Percentiles rank a stretch among this genome's conserved stretches.
Evolutionary conservation across 2,888 invertebrate species (phyloP).

Genomic region (Fragum whitleyi): DNA sequence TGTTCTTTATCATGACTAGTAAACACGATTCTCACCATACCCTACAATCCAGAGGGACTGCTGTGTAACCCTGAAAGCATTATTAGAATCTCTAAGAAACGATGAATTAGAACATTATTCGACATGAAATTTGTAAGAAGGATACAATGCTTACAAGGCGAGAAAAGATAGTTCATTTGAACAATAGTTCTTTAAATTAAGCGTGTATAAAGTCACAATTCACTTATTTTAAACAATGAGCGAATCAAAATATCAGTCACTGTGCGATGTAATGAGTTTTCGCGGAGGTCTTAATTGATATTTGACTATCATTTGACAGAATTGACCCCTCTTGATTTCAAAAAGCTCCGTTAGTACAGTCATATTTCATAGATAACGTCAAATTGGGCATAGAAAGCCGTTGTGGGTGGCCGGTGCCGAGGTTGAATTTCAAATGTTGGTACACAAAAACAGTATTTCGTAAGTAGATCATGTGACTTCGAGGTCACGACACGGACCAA

Average conservation of each 20-base stretch:
- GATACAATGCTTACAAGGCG: conserved; percentile 5
- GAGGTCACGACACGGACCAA: conserved; percentile 48
- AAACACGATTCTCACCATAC: too few relatives aligned
- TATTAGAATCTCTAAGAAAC: background rate
- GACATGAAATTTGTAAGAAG: background rate
- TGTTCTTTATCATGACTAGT: too few relatives aligned
- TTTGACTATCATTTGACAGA: conserved; percentile 27
- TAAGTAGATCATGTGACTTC: conserved; percentile 24
- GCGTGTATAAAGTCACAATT: conserved; percentile 3
- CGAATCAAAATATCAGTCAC: background rate
- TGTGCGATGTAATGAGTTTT: conserved; percentile 41
- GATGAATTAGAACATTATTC: background rate
- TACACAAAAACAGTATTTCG: conserved; percentile 6
- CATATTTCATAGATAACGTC: conserved; percentile 47
- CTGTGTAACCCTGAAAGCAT: too few relatives aligned
- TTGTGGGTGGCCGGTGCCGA: conserved; percentile 53
- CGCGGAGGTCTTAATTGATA: conserved; percentile 52
- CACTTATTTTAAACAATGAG: conserved; percentile 7
- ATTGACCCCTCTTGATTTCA: conserved; percentile 16
- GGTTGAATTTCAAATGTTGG: background rate
- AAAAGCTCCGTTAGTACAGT: conserved; percentile 16
- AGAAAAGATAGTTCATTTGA: conserved; percentile 8
- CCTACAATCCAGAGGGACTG: background rate
- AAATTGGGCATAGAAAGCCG: conserved; percentile 32
- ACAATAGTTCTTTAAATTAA: conserved; percentile 15